A percentile compares a stretch with the other conserved stretches of the same genome.
phyloP scores from a whole-genome alignment of 2,113 vertebrate species.

The Dolichallabes microphthalmus region DNA sequence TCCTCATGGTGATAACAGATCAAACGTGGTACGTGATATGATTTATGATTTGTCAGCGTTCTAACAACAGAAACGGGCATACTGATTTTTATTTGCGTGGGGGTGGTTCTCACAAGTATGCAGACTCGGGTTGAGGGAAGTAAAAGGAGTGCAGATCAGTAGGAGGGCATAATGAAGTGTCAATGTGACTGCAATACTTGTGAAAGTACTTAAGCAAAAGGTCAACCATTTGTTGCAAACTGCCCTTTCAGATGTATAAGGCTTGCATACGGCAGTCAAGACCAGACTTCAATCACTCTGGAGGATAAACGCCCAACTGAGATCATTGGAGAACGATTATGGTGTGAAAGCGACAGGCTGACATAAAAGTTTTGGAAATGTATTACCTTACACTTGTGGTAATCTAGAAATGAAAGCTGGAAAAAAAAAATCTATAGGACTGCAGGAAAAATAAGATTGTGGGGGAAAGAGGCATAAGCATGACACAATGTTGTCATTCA shows the following conservation, averaged over 20 bases:
- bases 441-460: not conserved
- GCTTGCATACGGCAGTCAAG: not conserved
- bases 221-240: conserved; percentile 50
- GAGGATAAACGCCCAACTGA: conserved; percentile 12
- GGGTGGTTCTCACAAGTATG: conserved; percentile 9
- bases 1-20: not conserved
- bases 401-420: not conserved
- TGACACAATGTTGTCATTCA: not conserved
- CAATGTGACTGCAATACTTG: conserved; percentile 36
- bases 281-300: conserved; percentile 11
- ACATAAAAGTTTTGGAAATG: not conserved
- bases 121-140: conserved; percentile 37
- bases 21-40: not conserved
- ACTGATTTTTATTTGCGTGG: not conserved
- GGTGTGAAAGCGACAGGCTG: not conserved
- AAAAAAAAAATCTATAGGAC: not conserved
- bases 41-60: not conserved
- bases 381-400: not conserved
- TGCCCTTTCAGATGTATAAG: conserved; percentile 22
- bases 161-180: conserved; percentile 44
- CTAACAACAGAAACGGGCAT: conserved; percentile 1
- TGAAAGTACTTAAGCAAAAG: conserved; percentile 50
- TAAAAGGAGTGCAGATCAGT: not conserved
- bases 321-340: not conserved
- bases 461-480: not conserved